Conservation (phyloP, 2,888 invertebrate species). For the Ferrisia virgata region DNA sequence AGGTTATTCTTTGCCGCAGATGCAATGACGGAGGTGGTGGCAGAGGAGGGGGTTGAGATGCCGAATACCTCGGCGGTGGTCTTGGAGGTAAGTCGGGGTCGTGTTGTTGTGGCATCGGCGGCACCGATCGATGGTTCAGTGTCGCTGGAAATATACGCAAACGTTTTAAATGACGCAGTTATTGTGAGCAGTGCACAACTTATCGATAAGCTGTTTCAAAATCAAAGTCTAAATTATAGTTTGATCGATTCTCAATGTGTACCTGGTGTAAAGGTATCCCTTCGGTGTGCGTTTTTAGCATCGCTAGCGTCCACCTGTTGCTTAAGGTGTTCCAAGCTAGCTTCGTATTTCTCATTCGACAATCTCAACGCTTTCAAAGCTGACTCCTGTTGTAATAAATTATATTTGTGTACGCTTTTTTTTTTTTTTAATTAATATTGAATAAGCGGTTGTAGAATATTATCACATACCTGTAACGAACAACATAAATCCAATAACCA, state of each 20-base stretch:
- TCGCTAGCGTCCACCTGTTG: conserved; percentile 48
- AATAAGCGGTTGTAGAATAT: background rate
- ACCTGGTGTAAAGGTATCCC: background rate
- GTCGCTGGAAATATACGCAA: background rate
- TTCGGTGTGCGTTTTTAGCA: too few species aligned
- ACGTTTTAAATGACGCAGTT: background rate
- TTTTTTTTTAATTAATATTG: too few species aligned
- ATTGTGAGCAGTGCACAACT: background rate
- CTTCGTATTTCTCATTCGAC: conserved; percentile 68
- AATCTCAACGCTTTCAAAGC: conserved; percentile 67
- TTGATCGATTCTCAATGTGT: background rate
- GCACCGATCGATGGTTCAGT: too few species aligned
- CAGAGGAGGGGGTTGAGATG: conserved; percentile 59
- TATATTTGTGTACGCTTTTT: background rate
- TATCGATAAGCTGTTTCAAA: background rate
- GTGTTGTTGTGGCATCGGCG: too few species aligned
- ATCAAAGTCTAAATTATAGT: background rate
- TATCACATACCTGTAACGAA: background rate
- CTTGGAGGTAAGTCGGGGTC: conserved; percentile 63
- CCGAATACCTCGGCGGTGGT: conserved; percentile 67
- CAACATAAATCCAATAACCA: conserved; percentile 13
- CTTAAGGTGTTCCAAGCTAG: conserved; percentile 57
- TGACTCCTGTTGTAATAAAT: conserved; percentile 68
- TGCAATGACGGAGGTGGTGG: conserved; percentile 61
- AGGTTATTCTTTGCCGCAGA: background rate